Evolutionary conservation across 2,113 vertebrate genomes (phyloP), one percentile per base, ranked within the genome.

Genomic region (Xenus cinereus): DNA sequence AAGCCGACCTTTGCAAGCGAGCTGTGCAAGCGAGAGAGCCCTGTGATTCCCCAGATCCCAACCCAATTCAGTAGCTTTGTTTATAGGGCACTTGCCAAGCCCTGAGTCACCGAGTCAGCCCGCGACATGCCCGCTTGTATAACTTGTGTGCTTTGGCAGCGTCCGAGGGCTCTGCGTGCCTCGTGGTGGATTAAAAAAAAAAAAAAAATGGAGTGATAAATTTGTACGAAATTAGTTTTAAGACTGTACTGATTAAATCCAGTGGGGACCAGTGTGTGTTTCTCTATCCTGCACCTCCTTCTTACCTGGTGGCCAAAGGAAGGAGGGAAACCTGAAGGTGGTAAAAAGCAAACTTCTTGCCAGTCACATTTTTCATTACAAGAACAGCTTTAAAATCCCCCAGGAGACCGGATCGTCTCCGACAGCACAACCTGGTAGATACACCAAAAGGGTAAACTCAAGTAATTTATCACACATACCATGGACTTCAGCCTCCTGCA

Each of bases 71-170:
- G 95, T 96, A 97, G 96, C 87, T 97, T 90, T 97, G 64, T 96
- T 97, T 97, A 96, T 6, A 30, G 16, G 43, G 59, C 56, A 56
- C 53, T 43, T 94, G 96, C 92, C 96, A 98, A 95, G 27, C 32
- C 17, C 1, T 97, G 97, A 98, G 75, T 97, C 97, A 97, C 78
- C 17, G 35, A 94, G 80, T 97, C 96, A 95, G 84, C 80, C n/a
- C 91, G 86, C 73, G 91, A 97, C 94, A 95, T 97, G 94, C 89
- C 93, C 26, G 32, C 50, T 96, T 97, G 92, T 94, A 91, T 92
- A 95, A 95, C 95, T 92, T 95, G 76, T 95, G 10, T 75, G 87
- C 90, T 91, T 94, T 97, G 93, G 96, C 87, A 87, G 37, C 76
- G 24, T 33, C 45, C 45, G 53, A 81, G 53, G 57, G 37, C 12